Percentiles rank a stretch among this genome's conserved stretches.
phyloP scores from a whole-genome alignment of 2,113 vertebrate species.

The Murina feae region DNA sequence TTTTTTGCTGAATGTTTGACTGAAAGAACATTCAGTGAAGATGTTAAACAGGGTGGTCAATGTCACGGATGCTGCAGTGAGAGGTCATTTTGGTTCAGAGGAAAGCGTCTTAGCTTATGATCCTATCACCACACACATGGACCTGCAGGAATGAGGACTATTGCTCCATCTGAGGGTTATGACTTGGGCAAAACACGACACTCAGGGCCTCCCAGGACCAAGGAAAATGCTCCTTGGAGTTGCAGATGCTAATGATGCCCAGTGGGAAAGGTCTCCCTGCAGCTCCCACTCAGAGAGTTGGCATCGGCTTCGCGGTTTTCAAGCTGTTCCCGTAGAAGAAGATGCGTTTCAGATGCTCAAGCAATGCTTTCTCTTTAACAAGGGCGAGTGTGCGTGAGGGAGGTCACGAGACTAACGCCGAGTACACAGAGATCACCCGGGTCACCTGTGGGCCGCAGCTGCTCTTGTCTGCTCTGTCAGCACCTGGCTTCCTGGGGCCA shows the following conservation, averaged over 20 bases:
- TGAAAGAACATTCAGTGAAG: background rate
- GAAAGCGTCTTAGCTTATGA: background rate
- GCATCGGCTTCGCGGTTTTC: background rate
- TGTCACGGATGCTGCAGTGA: background rate
- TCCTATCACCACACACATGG: background rate
- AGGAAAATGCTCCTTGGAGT: background rate
- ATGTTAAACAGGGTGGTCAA: background rate
- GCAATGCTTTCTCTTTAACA: background rate
- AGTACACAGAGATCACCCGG: background rate
- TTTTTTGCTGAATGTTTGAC: background rate
- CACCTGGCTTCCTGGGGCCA: background rate
- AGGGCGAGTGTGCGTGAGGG: background rate
- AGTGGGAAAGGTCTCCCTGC: conserved; percentile 30
- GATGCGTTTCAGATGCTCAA: background rate
- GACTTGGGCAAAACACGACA: background rate
- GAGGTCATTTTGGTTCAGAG: conserved; percentile 22
- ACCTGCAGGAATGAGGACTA: background rate
- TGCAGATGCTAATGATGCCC: background rate
- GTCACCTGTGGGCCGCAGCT: background rate
- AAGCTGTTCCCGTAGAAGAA: background rate
- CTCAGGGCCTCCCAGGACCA: background rate
- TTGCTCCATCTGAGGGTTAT: background rate
- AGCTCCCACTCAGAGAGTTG: conserved; percentile 36
- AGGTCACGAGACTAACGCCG: background rate
- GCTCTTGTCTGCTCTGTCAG: background rate